Evolutionary conservation across 1,140 invertebrate genomes (phyloP).

Genomic region (Neodiprion pinetum): DNA sequence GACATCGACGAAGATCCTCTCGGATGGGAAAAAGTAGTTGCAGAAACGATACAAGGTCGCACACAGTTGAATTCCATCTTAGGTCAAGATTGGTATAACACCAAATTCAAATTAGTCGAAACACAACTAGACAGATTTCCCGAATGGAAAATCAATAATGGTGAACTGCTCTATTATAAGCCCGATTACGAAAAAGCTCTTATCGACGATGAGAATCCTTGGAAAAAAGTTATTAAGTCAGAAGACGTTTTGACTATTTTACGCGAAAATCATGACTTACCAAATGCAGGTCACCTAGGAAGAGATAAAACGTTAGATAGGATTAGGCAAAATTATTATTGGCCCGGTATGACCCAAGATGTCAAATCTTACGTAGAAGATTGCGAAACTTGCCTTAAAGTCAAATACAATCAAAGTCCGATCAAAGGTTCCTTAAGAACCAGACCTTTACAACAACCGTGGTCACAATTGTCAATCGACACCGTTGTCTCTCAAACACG

Average conservation of each 20-base stretch:
- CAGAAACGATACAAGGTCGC: slow-evolving; percentile 20
- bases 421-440: slow-evolving; percentile 1
- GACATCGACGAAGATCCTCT: slow-evolving; percentile 21
- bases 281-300: slow-evolving; percentile 21
- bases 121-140: slow-evolving; percentile 19
- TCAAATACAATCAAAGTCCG: slow-evolving; percentile 20
- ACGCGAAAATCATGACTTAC: slow-evolving; percentile 20
- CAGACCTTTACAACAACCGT: slow-evolving; percentile 7
- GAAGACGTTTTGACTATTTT: slow-evolving; percentile 19
- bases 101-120: slow-evolving; percentile 13
- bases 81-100: slow-evolving; percentile 15
- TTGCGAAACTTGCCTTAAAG: slow-evolving; percentile 20
- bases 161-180: slow-evolving; percentile 16
- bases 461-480: slow-evolving; percentile 19
- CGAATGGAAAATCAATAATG: slow-evolving; percentile 23
- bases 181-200: slow-evolving; percentile 15
- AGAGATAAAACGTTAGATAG: slow-evolving; percentile 21
- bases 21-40: slow-evolving; percentile 16
- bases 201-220: slow-evolving; percentile 23
- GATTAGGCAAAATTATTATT: slow-evolving; percentile 22
- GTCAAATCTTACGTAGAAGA: slow-evolving; percentile 14
- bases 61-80: slow-evolving; percentile 20
- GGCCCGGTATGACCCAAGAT: slow-evolving; percentile 6
- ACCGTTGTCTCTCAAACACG: slow-evolving; percentile 12
- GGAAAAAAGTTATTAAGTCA: slow-evolving; percentile 22